Evolutionary conservation across 2,888 invertebrate species (phyloP), one percentile per base, ranked within the genome.

Genomic region (Pristionchus arcanus): DNA sequence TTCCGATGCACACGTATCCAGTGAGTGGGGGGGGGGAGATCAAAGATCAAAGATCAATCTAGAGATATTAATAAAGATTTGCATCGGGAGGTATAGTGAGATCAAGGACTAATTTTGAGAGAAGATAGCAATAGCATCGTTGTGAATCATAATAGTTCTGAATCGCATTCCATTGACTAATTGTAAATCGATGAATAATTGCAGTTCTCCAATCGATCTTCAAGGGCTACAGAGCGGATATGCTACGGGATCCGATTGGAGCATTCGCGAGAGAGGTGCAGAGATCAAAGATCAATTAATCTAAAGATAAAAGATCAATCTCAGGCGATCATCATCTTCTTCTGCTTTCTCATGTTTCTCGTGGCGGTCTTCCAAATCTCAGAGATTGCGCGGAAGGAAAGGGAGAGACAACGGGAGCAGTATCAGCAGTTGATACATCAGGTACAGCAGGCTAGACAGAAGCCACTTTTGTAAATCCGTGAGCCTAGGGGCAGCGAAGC

Each of bases 371-470:
- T 81, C 81, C 42, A 49, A 25, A 53, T 81, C 28, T 81, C 81
- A 2, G 81, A 81, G 81, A 81, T 81, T 49, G 49, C 81, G 15
- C 25, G 81, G 81, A 81, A 81, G n/a, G 81, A 81, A n/a, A 42
- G 28, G 19, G 49, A 49, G 28, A n/a, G 25, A 19, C n/a, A 28
- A 34, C 53, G 19, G 3, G 49, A n/a, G 19, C 49, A 81, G 34
- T 81, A 81, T 28, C 42, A 81, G 34, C n/a, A 53, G 19, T 28
- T 81, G 34, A 28, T 25, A n/a, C 19, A 81, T 28, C 49, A 81
- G 81, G 81, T 42, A 37, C 4, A 42, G n/a, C n/a, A n/a, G n/a
- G n/a, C n/a, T n/a, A n/a, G n/a, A n/a, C n/a, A n/a, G n/a, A n/a
- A n/a, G n/a, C n/a, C n/a, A n/a, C n/a, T n/a, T n/a, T n/a, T n/a